Base-by-base conservation (phyloP, 2,113 vertebrate genomes). In the Colius striatus region DNA sequence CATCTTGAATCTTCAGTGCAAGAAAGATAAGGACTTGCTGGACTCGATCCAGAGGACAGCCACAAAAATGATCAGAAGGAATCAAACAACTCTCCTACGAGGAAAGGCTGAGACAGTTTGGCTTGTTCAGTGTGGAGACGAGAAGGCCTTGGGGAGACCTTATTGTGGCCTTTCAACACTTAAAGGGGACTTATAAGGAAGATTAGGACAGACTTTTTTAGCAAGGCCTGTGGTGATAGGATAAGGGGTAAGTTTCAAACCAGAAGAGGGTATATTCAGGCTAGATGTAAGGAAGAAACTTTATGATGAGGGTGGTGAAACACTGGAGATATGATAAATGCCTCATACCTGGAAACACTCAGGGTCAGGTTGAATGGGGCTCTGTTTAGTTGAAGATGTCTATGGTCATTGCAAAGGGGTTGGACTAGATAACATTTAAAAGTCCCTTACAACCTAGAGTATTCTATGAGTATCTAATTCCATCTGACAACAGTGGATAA, bases 351-450 rank as follows among this genome's bases (percentile, higher is more conserved):
- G 9, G 27, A 74, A 88, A 32, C 1, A 32, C 32, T 48, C 27
- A 36, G 53, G 30, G 9, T 45, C 22, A 16, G 25, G 5, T 15
- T 86, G 26, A 23, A 50, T 1, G 3, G 29, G 11, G 3, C 21
- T 76, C 11, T 80, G 12, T 38, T 15, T 25, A 22, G 13, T 38
- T 38, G 20, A 58, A 66, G 8, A 13, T 38, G 13, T 13, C 14
- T 2, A 8, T 57, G 16, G 3, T 23, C 4, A 21, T 10, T 17
- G 10, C n/a, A 38, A 5, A 8, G 10, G 2, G 1, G 3, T 12
- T 72, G 57, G 30, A 67, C 53, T 63, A 58, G 43, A 26, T 29
- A n/a, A 30, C 12, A 25, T 86, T 83, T 50, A 36, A 62, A 67
- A 3, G 14, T n/a, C 8, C 8, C 10, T 66, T 83, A 13, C 21